Evolutionary conservation across 2,888 invertebrate genomes (phyloP).

Genomic region (Argyresthia goedartella): DNA sequence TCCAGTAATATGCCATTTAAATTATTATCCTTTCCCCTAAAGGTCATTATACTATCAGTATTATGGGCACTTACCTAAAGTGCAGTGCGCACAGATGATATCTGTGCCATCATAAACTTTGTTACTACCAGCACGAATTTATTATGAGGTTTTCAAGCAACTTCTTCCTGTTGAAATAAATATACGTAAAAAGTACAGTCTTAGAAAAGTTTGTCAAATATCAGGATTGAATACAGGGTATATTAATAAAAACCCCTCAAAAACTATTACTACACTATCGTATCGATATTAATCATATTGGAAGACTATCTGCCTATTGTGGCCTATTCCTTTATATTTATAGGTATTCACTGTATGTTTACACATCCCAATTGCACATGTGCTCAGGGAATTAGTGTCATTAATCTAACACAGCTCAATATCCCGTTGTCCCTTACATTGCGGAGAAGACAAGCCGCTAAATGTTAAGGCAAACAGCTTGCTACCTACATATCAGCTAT

Average conservation of each 20-base stretch:
- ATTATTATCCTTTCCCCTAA: background rate
- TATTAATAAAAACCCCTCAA: too few relatives aligned
- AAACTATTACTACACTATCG: background rate
- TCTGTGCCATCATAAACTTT: too few relatives aligned
- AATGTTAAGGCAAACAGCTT: conserved; percentile 14
- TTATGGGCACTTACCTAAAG: background rate
- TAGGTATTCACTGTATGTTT: background rate
- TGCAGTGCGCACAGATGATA: background rate
- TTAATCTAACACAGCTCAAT: background rate
- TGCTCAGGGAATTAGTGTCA: background rate
- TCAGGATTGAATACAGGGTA: too few relatives aligned
- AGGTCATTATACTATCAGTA: background rate
- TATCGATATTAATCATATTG: background rate
- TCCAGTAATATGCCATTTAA: conserved; percentile 2
- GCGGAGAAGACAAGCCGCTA: conserved; percentile 2
- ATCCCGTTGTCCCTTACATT: background rate
- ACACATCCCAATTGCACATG: background rate
- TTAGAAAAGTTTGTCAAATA: too few relatives aligned
- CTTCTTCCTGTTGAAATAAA: background rate
- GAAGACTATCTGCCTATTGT: background rate
- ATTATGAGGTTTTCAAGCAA: background rate
- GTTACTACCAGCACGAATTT: background rate
- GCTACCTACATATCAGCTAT: background rate
- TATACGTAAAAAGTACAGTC: background rate
- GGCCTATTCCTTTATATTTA: too few relatives aligned